Base-by-base conservation (phyloP, 1,140 invertebrate genomes). In the Ceratosolen solmsi region DNA sequence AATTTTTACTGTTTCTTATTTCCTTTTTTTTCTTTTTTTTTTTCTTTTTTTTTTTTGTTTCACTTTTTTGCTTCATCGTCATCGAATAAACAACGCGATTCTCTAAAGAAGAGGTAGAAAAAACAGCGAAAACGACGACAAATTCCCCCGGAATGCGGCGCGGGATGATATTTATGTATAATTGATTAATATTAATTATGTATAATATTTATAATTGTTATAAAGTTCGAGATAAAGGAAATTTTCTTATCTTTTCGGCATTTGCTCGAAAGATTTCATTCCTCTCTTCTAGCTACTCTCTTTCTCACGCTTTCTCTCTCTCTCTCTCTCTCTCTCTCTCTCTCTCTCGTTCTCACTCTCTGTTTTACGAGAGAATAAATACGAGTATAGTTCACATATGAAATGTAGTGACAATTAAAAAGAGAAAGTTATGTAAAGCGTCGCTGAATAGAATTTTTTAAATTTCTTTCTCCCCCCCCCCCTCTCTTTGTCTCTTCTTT, bases 51-150 rank as follows among this genome's bases (percentile, higher is more conserved):
- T 20, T 76, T n/a, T 72, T 17, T 74, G 15, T 60, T 79, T 54
- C n/a, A 30, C 54, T 11, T 38, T 54, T 71, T 73, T 41, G 41
- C 11, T 75, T 80, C 25, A 83, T 79, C 76, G 68, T 73, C 54
- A 65, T 85, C 80, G 86, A 85, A 85, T 86, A 86, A 80, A 87
- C 84, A 84, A 86, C 86, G 86, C 88, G 87, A 88, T 89, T 86
- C 85, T 71, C 87, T 89, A 87, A 85, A 89, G 87, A 89, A 88
- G 88, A 90, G 89, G 88, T 90, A 90, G 89, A 89, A 90, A 90
- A 89, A 90, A 90, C 88, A 89, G 89, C 89, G 87, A 89, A 89
- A 89, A 90, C 87, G 87, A 90, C 89, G 89, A 90, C 86, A 88
- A 89, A 89, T 87, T 83, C 65, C 80, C 85, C 86, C 86, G 84